Evolutionary conservation across 2,888 invertebrate species (phyloP).

Genomic region (Steinernema carpocapsae): DNA sequence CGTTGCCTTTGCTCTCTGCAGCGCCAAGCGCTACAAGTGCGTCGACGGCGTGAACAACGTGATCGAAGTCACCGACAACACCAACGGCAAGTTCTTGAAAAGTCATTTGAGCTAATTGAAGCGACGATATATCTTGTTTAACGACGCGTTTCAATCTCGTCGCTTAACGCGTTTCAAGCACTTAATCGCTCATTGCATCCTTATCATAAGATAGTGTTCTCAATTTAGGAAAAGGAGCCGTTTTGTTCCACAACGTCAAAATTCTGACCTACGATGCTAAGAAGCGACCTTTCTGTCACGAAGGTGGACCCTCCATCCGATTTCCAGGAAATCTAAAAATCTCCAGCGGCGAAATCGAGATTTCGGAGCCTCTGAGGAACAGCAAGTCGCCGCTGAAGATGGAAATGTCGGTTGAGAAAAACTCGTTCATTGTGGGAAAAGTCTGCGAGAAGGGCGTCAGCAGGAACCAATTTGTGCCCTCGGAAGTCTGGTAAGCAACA

Average conservation of each 20-base stretch:
- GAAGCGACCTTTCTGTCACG: constrained; percentile 53
- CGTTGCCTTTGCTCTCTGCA: neutral
- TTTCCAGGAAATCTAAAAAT: constrained; percentile 58
- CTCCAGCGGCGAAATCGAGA: constrained; percentile 41
- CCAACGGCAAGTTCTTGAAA: constrained; percentile 44
- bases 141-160: neutral
- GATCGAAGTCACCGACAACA: constrained; percentile 52
- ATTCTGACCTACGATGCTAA: constrained; percentile 55
- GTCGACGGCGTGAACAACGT: constrained; percentile 59
- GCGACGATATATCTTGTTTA: neutral
- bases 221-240: constrained; percentile 48
- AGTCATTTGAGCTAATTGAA: neutral
- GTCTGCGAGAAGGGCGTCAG: constrained; percentile 61
- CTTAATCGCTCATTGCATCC: neutral
- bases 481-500: constrained; percentile 59
- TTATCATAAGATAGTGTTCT: neutral
- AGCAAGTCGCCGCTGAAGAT: constrained; percentile 44
- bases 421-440: constrained; percentile 60
- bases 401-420: constrained; percentile 59
- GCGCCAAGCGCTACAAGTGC: constrained; percentile 40
- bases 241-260: constrained; percentile 53
- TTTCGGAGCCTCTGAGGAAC: constrained; percentile 50
- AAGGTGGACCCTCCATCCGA: constrained; percentile 47
- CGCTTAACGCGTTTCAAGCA: neutral
- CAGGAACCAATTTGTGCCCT: constrained; percentile 60